Evolutionary conservation across 2,113 vertebrate species (phyloP).

Genomic region (Hydrochoerus hydrochaeris): DNA sequence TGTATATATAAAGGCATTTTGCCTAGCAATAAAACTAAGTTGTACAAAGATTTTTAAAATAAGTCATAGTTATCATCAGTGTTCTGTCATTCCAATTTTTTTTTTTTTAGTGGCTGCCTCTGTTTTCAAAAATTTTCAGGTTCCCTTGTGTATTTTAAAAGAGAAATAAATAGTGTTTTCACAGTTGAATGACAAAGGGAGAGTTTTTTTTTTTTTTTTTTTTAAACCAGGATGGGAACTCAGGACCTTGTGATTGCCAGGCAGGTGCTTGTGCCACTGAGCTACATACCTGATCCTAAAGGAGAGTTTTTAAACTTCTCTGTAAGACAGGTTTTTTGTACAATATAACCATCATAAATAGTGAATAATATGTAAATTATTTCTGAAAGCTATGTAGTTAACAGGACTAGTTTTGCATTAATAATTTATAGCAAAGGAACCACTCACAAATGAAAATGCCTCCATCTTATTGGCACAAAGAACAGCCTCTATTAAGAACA

Average conservation of each 20-base stretch:
- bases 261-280: no score
- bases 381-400: constrained; percentile 31
- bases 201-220: neutral
- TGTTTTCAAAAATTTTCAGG: neutral
- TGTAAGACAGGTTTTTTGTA: neutral
- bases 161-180: neutral
- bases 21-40: neutral
- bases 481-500: neutral
- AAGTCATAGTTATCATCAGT: neutral
- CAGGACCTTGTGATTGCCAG: no score
- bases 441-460: neutral
- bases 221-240: no score
- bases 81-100: neutral
- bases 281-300: neutral
- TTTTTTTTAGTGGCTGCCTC: neutral
- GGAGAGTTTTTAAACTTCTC: neutral
- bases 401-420: constrained; percentile 9
- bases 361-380: neutral
- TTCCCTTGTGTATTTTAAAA: neutral
- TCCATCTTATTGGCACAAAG: neutral
- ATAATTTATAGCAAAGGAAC: neutral
- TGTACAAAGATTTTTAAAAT: neutral
- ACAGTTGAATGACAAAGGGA: constrained; percentile 1
- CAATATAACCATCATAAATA: neutral
- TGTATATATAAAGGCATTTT: no score